phyloP scores from a whole-genome alignment of 2,797 vertebrate genomes.

The Sebastes kiyomatsui region DNA sequence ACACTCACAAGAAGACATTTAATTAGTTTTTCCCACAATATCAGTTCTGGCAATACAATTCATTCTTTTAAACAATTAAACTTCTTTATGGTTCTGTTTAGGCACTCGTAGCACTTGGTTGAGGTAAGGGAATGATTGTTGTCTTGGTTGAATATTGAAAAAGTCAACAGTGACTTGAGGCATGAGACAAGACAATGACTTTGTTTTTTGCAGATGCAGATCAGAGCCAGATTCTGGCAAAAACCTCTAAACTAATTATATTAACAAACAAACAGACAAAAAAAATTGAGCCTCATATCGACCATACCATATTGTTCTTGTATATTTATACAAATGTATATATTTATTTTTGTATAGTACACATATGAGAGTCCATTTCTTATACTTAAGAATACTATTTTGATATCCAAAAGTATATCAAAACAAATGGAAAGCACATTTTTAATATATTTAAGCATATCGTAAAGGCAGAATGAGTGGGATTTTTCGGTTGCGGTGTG shows the following conservation, averaged over 20 bases:
- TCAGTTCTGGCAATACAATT: neutral
- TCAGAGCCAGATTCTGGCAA: neutral
- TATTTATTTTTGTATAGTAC: neutral
- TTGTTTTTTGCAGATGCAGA: neutral
- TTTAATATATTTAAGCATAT: neutral
- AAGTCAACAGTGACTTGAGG: neutral
- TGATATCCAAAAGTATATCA: neutral
- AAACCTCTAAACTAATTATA: neutral
- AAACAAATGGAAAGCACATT: neutral
- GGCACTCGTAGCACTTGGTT: neutral
- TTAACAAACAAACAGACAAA: neutral
- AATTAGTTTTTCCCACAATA: no score
- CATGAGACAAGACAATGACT: neutral
- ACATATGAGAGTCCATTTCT: neutral
- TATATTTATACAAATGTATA: no score
- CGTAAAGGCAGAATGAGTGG: neutral
- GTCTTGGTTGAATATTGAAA: neutral
- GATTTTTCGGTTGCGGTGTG: neutral
- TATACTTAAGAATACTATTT: neutral
- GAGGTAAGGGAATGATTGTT: neutral
- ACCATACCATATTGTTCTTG: no score
- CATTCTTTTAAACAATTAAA: no score
- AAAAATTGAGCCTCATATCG: no score
- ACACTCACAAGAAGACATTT: neutral
- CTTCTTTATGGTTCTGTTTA: no score